Base-by-base conservation (phyloP, 1,140 invertebrate species). In the Amyelois transitella region DNA sequence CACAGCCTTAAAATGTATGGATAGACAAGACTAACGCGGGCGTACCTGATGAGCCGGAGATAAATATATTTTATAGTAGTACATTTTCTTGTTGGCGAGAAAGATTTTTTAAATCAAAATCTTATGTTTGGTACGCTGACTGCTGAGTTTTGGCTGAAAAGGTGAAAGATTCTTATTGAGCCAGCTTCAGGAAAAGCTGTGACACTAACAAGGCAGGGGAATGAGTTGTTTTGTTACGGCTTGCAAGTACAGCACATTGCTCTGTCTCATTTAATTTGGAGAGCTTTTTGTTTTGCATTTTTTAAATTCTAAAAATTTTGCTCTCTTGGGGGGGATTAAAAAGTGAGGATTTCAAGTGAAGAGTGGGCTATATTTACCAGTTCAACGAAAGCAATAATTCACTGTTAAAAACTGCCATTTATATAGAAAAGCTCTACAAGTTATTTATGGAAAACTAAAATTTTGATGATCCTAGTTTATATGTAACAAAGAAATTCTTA, bases 301-400 rank as follows among this genome's bases (percentile, higher is more conserved):
- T 54, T 43, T 61, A 50, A 63, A 70, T 54, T 57, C 54, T 59
- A 47, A 61, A n/a, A 58, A 56, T 52, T 67, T 64, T 67, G 80
- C 78, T 85, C 82, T 84, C 64, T 38, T 57, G 73, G 84, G 64
- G 64, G 73, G 67, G 44, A 51, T 64, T 62, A 67, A 77, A 73
- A 47, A 44, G 49, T 66, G 75, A 12, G 82, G 80, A 83, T 82
- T 58, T 86, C 81, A 81, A 62, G 85, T 88, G 85, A 88, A 88
- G 85, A 86, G 85, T 83, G 76, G 53, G 45, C 56, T 25, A 69
- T 69, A 75, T 77, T 53, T 43, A 61, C 49, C 54, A 70, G 10
- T 59, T 51, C 52, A 60, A 53, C 32, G n/a, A 38, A 38, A 38
- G 32, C 32, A 14, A 38, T 38, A 38, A 14, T 38, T 38, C 32